Percentiles rank a stretch among this genome's conserved stretches.
Conservation (phyloP, 2,797 vertebrate species). For the Hypotaenidia philippensis region DNA sequence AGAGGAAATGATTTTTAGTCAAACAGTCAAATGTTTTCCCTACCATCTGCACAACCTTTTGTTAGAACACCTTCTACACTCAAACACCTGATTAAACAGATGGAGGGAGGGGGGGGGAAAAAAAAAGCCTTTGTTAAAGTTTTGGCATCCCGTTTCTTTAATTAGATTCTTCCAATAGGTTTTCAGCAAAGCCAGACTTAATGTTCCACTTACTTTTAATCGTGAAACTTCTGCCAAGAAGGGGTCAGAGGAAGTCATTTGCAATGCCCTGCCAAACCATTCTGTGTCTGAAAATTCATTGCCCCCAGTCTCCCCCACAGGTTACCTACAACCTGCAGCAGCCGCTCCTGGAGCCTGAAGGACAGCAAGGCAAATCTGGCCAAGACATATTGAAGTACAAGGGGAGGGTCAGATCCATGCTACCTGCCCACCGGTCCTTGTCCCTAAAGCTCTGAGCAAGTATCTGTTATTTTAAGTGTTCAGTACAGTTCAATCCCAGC, state of each 20-base stretch:
- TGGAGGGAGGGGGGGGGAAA: not conserved
- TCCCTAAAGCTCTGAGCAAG: not conserved
- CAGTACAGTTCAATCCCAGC: not conserved
- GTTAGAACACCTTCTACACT: constrained; percentile 45
- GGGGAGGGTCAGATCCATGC: not conserved
- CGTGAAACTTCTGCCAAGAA: not conserved
- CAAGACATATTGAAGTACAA: not conserved
- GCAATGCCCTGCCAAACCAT: not conserved
- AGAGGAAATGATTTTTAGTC: constrained; percentile 63
- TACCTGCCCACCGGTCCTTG: not conserved
- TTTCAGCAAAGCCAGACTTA: constrained; percentile 3
- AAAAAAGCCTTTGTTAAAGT: constrained; percentile 58
- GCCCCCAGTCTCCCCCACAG: not conserved
- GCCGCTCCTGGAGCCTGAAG: not conserved
- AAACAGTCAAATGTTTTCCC: constrained; percentile 34
- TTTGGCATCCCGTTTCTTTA: constrained; percentile 36
- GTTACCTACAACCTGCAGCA: not conserved
- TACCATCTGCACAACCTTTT: constrained; percentile 64
- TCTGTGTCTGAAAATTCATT: not conserved
- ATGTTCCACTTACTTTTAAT: not conserved
- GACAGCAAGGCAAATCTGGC: rapidly evolving
- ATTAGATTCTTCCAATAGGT: constrained; percentile 2
- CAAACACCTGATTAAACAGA: constrained; percentile 70
- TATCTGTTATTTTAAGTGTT: not conserved
- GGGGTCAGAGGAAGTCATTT: not conserved